Percentiles rank a stretch among this genome's conserved stretches.
Conservation (phyloP, 2,888 invertebrate genomes). For the Megalurothrips usitatus region DNA sequence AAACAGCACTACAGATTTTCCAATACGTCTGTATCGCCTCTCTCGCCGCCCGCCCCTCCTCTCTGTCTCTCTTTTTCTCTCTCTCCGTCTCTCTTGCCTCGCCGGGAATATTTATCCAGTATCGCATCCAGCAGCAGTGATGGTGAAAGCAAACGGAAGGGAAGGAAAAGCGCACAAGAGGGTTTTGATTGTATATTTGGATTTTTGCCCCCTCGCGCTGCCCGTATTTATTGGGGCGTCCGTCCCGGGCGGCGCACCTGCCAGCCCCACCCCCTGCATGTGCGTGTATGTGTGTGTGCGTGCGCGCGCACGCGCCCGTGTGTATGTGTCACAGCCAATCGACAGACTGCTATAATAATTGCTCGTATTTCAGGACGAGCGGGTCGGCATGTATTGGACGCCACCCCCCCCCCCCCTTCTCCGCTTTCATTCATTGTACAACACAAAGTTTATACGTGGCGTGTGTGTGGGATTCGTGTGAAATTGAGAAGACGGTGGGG, state of each 20-base stretch:
- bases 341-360: background rate
- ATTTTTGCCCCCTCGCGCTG: background rate
- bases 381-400: background rate
- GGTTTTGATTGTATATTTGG: background rate
- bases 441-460: too few species aligned
- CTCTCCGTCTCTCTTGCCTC: background rate
- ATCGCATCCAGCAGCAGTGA: background rate
- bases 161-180: background rate
- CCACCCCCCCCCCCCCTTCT: too few species aligned
- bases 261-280: conserved; percentile 26
- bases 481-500: background rate
- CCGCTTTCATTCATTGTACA: too few species aligned
- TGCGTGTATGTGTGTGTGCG: background rate
- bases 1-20: too few species aligned
- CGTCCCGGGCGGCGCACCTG: conserved; percentile 22
- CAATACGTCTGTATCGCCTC: too few species aligned
- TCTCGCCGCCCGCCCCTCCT: too few species aligned
- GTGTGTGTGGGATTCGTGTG: background rate
- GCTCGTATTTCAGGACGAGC: conserved; percentile 8
- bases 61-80: too few species aligned
- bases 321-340: conserved; percentile 34
- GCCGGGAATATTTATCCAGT: background rate
- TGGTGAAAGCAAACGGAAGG: background rate
- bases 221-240: background rate
- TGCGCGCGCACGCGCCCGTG: too few species aligned